Evolutionary conservation across 2,888 invertebrate genomes (phyloP).

Genomic region (Drosophila mayaguana): DNA sequence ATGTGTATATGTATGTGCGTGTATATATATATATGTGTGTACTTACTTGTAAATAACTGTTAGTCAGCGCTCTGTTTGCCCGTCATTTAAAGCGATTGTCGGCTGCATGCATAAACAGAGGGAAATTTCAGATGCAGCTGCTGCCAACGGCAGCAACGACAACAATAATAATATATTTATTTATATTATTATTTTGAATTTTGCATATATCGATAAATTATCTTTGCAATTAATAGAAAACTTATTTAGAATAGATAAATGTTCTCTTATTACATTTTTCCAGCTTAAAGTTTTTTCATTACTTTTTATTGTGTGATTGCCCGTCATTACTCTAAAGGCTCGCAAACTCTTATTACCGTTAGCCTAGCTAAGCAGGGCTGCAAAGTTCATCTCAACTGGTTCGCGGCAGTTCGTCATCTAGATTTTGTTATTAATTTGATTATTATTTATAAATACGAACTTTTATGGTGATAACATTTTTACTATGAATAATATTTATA

Average conservation of each 20-base stretch:
- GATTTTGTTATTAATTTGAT: not conserved
- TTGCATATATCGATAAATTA: not conserved
- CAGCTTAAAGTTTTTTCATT: not conserved
- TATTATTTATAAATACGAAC: not conserved
- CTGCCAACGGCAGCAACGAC: conserved; percentile 7
- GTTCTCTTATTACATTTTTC: not conserved
- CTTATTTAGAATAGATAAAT: not conserved
- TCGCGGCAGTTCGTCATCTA: not conserved
- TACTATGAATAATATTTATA: not conserved
- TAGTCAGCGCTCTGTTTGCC: conserved; percentile 48
- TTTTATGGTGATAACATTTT: too few relatives aligned
- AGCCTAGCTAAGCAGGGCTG: not conserved
- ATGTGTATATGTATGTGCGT: not conserved
- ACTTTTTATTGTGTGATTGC: not conserved
- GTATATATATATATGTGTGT: not conserved
- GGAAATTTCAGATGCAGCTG: conserved; percentile 30
- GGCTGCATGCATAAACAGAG: conserved; percentile 13
- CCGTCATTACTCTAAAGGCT: too few relatives aligned
- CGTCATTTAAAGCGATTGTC: conserved; percentile 27
- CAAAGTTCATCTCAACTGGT: not conserved
- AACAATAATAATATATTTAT: not conserved
- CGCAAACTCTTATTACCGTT: not conserved
- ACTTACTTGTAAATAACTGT: conserved; percentile 39
- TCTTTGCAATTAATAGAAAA: not conserved
- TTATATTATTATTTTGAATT: not conserved